These are phyloP conservation scores for Prochilodus magdalenae DNA, from an alignment of 2,113 vertebrate species.

Conservation along the genomic window DNA sequence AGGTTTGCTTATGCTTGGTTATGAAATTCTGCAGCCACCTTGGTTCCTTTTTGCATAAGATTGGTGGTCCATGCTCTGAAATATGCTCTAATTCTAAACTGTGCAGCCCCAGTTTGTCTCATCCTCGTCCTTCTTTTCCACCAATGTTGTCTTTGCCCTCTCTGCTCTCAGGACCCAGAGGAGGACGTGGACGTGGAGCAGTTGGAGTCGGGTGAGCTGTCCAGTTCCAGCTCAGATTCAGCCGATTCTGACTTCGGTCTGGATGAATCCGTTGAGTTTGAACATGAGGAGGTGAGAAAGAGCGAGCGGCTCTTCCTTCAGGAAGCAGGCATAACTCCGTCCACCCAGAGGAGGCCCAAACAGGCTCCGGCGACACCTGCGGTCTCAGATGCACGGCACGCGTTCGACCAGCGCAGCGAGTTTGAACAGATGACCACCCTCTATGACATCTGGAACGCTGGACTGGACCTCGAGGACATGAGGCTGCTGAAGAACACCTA, in stretches of 20 bases:
- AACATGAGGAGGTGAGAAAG: constrained; percentile 76
- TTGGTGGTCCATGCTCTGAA: too few relatives aligned
- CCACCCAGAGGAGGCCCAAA: constrained; percentile 63
- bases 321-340: constrained; percentile 71
- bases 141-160: not conserved
- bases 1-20: too few relatives aligned
- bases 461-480: constrained; percentile 89
- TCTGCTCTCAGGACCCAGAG: constrained; percentile 59
- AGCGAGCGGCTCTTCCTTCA: constrained; percentile 80
- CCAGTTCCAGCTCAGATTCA: constrained; percentile 65
- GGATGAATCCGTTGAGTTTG: constrained; percentile 67
- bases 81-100: too few relatives aligned
- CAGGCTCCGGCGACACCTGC: constrained; percentile 48
- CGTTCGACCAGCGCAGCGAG: constrained; percentile 85
- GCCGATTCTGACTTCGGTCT: constrained; percentile 77
- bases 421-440: constrained; percentile 96
- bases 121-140: not conserved
- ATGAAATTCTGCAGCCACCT: too few relatives aligned
- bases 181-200: constrained; percentile 81
- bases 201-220: constrained; percentile 79
- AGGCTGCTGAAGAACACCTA: constrained; percentile 83
- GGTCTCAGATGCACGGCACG: constrained; percentile 13
- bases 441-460: constrained; percentile 94
- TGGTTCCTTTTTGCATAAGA: too few relatives aligned
- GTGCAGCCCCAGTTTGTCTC: too few relatives aligned